Percentiles rank a stretch among this genome's conserved stretches.
Conservation (phyloP, 1,140 invertebrate genomes). For the Ips nitidus region DNA sequence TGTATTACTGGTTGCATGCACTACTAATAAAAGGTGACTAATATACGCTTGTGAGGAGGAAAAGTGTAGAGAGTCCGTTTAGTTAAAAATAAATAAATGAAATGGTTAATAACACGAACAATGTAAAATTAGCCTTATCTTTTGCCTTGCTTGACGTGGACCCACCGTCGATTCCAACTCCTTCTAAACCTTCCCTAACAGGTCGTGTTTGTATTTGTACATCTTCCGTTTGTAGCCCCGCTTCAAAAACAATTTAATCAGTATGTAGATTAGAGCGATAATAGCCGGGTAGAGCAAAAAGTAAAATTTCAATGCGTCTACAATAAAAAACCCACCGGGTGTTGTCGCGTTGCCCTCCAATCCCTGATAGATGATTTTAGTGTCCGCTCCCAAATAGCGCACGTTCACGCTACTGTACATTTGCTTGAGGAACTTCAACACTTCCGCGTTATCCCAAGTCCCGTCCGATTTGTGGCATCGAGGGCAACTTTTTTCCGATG, state of each 20-base stretch:
- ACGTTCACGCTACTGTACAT: constrained; percentile 64
- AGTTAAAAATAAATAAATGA: no score
- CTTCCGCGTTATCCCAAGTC: constrained; percentile 69
- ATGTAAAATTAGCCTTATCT: constrained; percentile 30
- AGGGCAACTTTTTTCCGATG: constrained; percentile 67
- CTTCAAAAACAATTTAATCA: constrained; percentile 76
- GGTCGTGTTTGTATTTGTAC: constrained; percentile 61
- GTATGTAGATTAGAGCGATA: constrained; percentile 67
- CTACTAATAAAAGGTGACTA: no score
- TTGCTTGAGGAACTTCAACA: constrained; percentile 72
- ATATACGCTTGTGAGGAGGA: no score
- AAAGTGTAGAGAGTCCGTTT: no score
- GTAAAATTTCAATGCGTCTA: constrained; percentile 66
- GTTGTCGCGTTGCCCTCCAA: constrained; percentile 16
- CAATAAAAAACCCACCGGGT: constrained; percentile 49
- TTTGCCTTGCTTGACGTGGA: constrained; percentile 19
- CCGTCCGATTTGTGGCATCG: constrained; percentile 64
- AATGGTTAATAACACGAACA: neutral
- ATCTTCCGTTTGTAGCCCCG: constrained; percentile 69
- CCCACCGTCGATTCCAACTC: neutral
- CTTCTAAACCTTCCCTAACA: constrained; percentile 64
- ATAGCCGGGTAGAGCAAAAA: constrained; percentile 71
- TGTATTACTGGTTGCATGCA: no score
- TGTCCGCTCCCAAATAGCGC: constrained; percentile 48
- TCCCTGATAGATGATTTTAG: constrained; percentile 42